Base-by-base conservation (phyloP, 53 echinoderm and acorn worm genomes). In the Luidia sarsii region DNA sequence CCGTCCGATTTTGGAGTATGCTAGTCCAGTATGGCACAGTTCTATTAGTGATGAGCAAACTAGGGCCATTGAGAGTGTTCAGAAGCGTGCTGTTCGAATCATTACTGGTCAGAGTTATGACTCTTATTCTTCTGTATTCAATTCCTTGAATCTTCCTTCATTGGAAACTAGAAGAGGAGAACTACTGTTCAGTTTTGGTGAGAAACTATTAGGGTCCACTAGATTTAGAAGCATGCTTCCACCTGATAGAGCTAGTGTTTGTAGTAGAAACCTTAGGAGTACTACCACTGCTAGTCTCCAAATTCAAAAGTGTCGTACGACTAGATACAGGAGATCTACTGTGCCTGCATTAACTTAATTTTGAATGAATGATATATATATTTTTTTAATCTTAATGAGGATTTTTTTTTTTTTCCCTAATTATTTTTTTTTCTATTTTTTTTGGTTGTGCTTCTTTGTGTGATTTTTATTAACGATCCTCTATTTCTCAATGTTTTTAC, bases 271-370 rank as follows among this genome's bases (percentile, higher is more conserved):
- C 30, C n/a, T 62, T 15, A 62, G 63, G 33, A 18, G 32, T 24
- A 31, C 32, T 32, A 62, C 63, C 63, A 14, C 16, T 28, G 14
- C 63, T 31, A 34, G 63, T 31, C 63, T 62, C 10, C 31, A 32
- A 31, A 62, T 62, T n/a, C 63, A 31, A 16, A 62, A 62, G 63
- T 62, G 63, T n/a, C 63, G 63, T 32, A 62, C 63, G 10, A 34
- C 30, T 0, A 62, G 63, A 19, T 62, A 31, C 6, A 62, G 32
- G 30, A 62, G 3, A 16, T 32, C 62, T 27, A 29, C 14, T 24
- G 3, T 57, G 3, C 57, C 41, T 11, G 6, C 41, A 41, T 7
- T 41, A 7, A 41, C 11, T 41, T n/a, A n/a, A n/a, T n/a, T n/a
- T n/a, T n/a, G n/a, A n/a, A n/a, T n/a, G n/a, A n/a, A n/a, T n/a